Evolutionary conservation across 1,140 invertebrate genomes (phyloP).

Genomic region (Scaptomyza pallida): DNA sequence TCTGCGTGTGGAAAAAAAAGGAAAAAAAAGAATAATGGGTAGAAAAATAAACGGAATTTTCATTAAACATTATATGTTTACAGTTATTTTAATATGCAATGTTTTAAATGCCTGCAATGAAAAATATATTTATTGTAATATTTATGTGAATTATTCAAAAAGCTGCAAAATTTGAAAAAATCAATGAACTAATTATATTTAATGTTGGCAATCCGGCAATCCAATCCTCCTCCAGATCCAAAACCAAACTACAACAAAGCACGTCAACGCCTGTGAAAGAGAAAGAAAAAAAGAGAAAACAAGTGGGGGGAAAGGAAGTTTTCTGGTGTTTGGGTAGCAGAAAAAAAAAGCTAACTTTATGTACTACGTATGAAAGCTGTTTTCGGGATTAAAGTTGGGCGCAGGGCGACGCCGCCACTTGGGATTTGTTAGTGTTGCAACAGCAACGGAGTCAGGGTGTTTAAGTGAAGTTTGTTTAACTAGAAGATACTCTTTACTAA

Average conservation of each 20-base stretch:
- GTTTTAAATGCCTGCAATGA: conserved; percentile 43
- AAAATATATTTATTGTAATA: conserved; percentile 57
- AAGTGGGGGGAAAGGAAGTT: conserved; percentile 17
- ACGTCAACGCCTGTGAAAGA: conserved; percentile 60
- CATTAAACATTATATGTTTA: conserved; percentile 16
- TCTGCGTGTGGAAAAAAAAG: conserved; percentile 21
- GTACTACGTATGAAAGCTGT: conserved; percentile 26
- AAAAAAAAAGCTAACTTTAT: conserved; percentile 41
- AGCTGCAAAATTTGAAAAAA: conserved; percentile 70
- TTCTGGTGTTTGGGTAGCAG: too few species aligned
- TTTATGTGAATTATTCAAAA: conserved; percentile 65
- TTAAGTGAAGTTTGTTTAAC: background rate
- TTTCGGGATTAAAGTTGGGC: conserved; percentile 35
- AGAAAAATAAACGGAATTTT: conserved; percentile 28
- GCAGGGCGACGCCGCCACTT: conserved; percentile 34
- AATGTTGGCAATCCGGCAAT: conserved; percentile 21
- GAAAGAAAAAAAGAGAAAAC: conserved; percentile 16
- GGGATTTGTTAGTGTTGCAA: conserved; percentile 16
- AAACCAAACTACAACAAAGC: conserved; percentile 76
- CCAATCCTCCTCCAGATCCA: conserved; percentile 47
- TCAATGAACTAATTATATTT: conserved; percentile 74
- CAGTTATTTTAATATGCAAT: conserved; percentile 48
- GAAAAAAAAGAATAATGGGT: too few species aligned
- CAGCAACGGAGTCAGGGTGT: background rate
- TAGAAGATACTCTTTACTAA: conserved; percentile 2